phyloP scores from a whole-genome alignment of 1,140 invertebrate genomes.

The Drosophila suzukii region DNA sequence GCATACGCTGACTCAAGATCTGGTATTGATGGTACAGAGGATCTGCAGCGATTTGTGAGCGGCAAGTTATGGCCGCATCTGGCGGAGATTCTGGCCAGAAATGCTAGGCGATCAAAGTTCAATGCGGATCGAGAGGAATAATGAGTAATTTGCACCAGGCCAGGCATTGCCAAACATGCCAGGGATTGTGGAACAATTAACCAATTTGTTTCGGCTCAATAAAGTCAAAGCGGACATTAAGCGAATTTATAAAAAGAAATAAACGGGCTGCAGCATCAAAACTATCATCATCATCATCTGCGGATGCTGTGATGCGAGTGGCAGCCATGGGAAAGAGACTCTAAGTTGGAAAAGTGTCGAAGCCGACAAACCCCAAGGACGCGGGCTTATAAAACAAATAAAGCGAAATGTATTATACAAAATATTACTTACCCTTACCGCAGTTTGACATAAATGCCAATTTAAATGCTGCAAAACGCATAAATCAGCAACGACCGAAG shows the following conservation, averaged over 20 bases:
- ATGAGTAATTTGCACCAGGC: conserved; percentile 3
- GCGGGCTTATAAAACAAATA: conserved; percentile 73
- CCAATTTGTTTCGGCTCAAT: conserved; percentile 59
- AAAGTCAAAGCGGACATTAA: conserved; percentile 35
- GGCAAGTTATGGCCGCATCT: conserved; percentile 16
- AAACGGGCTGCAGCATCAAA: conserved; percentile 3
- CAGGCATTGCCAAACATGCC: conserved; percentile 12
- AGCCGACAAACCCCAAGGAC: conserved; percentile 65
- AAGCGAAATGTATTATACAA: conserved; percentile 77
- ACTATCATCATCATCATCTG: conserved; percentile 34
- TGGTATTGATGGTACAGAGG: neutral
- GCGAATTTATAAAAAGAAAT: conserved; percentile 22
- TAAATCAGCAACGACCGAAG: conserved; percentile 65
- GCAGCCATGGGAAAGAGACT: conserved; percentile 65
- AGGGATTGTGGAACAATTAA: conserved; percentile 60
- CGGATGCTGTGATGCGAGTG: conserved; percentile 16
- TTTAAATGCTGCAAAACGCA: conserved; percentile 82
- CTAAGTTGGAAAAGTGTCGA: conserved; percentile 70
- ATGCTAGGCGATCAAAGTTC: conserved; percentile 37
- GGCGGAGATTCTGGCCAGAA: conserved; percentile 29
- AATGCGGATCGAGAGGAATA: conserved; percentile 10
- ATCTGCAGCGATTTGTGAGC: conserved; percentile 34
- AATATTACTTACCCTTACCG: conserved; percentile 78
- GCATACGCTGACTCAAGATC: conserved; percentile 30
- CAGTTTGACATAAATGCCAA: conserved; percentile 81